Conservation (phyloP, 1,140 invertebrate species). For the Zaprionus lachaisei region DNA sequence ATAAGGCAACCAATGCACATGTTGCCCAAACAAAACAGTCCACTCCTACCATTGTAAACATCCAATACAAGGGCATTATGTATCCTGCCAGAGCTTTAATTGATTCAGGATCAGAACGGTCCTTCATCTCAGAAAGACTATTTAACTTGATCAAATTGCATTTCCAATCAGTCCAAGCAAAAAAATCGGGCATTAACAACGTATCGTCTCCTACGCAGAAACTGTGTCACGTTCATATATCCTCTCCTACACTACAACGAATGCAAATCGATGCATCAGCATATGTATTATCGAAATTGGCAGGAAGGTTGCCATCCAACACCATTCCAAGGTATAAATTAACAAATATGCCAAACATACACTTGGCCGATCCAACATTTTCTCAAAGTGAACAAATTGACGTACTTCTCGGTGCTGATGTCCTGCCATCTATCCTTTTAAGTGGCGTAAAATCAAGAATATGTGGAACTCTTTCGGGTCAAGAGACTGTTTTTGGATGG, state of each 20-base stretch:
- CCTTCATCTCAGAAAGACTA: constrained; percentile 7
- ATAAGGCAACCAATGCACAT: too few relatives aligned
- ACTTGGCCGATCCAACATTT: not conserved
- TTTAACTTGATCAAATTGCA: not conserved
- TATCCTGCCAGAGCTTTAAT: constrained; percentile 8
- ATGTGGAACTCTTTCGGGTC: too few relatives aligned
- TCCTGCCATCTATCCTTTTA: too few relatives aligned
- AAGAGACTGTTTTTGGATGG: too few relatives aligned
- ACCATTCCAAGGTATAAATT: too few relatives aligned
- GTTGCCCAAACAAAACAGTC: too few relatives aligned
- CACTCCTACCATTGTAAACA: not conserved
- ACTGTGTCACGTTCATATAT: not conserved
- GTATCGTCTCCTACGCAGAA: not conserved
- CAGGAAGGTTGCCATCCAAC: too few relatives aligned
- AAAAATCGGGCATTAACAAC: constrained; percentile 1
- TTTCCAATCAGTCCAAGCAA: not conserved
- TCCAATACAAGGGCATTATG: not conserved
- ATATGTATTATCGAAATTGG: too few relatives aligned
- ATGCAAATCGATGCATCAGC: not conserved
- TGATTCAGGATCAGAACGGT: constrained; percentile 11
- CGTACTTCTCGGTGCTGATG: too few relatives aligned
- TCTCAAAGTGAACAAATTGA: too few relatives aligned
- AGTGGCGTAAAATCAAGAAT: too few relatives aligned
- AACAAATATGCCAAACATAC: too few relatives aligned
- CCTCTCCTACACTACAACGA: not conserved